Percentiles rank a stretch among this genome's conserved stretches.
Conservation (phyloP, 2,888 invertebrate species). For the Amiota communis region DNA sequence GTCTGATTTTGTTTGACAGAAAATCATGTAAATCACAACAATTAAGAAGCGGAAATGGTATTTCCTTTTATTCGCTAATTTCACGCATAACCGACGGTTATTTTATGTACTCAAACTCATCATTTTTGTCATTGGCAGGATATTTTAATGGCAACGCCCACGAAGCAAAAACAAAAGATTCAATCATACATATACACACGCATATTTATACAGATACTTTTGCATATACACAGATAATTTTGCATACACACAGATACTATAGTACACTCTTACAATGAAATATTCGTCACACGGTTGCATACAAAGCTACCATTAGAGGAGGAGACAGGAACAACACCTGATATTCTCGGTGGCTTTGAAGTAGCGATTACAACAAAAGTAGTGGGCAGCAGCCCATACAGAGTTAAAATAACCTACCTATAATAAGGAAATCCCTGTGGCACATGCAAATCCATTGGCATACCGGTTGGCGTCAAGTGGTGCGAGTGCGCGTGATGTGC, state of each 20-base stretch:
- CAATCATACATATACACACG: too few species aligned
- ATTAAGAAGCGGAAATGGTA: too few species aligned
- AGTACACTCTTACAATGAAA: not conserved
- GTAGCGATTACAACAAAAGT: not conserved
- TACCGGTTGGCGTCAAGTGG: conserved; percentile 76
- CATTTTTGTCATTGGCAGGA: conserved; percentile 51
- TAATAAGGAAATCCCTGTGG: conserved; percentile 94
- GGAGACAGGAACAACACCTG: not conserved
- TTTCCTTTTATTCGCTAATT: too few species aligned
- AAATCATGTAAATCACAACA: too few species aligned
- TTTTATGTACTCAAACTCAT: not conserved
- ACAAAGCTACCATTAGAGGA: not conserved
- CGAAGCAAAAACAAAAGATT: conserved; percentile 29
- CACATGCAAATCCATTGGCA: conserved; percentile 94
- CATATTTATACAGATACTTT: conserved; percentile 43
- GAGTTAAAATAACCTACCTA: conserved; percentile 76
- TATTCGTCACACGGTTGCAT: not conserved
- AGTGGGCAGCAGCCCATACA: not conserved
- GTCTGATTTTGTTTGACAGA: too few species aligned
- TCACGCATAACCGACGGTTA: too few species aligned
- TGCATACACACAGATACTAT: conserved; percentile 34
- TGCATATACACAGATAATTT: conserved; percentile 44
- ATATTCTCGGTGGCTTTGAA: too few species aligned
- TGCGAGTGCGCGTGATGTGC: conserved; percentile 73
- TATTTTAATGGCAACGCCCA: conserved; percentile 59